Evolutionary conservation across 2,888 invertebrate genomes (phyloP), one percentile per base, ranked within the genome.

Genomic region (Mesodorylaimus sp.): DNA sequence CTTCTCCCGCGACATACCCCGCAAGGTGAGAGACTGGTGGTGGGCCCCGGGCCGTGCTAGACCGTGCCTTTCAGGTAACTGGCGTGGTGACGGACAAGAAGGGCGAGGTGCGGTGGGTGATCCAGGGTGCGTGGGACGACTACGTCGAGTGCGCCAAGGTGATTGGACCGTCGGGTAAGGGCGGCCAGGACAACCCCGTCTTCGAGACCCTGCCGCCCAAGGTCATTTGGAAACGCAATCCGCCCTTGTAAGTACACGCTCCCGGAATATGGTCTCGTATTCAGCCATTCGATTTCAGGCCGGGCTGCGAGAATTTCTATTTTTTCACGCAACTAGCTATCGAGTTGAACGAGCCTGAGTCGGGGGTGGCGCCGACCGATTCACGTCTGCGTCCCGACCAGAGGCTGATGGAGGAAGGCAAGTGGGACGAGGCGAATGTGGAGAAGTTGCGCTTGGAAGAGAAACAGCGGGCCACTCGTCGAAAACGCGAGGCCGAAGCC

Each of bases 111-210:
- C 75, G 75, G 57, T 81, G 77, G 75, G 76, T 79, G 39, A 70
- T 81, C 25, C 77, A 76, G 60, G 83, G 97, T 36, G 84, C 86
- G 54, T 99, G 97, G 97, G 95, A 97, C 73, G 76, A 78, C 56
- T 81, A 82, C 69, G 84, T 99, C 60, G 93, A 97, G 73, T 83
- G 86, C 56, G 87, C 93, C 49, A 80, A 83, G 32, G 89, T 95
- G 51, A 78, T 80, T 42, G n/a, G n/a, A n/a, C n/a, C n/a, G n/a
- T n/a, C n/a, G n/a, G n/a, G n/a, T n/a, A n/a, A n/a, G n/a, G 43
- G 44, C 24, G 41, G 41, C 43, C 68, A 67, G 50, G 72, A 71
- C 47, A 84, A 83, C 73, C 83, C 87, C 24, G 80, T 88, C 5
- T 84, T 91, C 70, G 86, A 89, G 73, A 89, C 93, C 19, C 88